A percentile compares a stretch with the other conserved stretches of the same genome.
phyloP scores from a whole-genome alignment of 92 coral and sea anemone species.

The Palythoa grandis region DNA sequence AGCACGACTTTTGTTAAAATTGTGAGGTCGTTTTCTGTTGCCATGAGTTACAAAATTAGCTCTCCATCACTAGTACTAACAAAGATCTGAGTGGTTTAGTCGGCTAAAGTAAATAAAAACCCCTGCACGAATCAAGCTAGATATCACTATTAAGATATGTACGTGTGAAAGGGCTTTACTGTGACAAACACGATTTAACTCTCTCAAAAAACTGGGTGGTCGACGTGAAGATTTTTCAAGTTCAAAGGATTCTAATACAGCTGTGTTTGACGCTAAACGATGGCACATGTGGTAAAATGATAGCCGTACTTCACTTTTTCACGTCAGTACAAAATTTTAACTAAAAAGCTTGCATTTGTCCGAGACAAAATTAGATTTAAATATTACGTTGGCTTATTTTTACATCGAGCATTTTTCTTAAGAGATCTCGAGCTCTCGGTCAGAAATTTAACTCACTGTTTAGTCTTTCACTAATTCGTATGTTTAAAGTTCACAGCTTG shows the following conservation, averaged over 20 bases:
- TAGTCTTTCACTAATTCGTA: background rate
- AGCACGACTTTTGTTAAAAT: background rate
- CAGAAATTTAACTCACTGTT: conserved; percentile 1
- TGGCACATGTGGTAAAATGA: conserved; percentile 26
- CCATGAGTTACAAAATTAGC: conserved; percentile 15
- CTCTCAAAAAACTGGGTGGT: conserved; percentile 25
- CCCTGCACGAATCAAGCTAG: background rate
- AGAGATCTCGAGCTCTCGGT: background rate
- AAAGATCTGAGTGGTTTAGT: background rate
- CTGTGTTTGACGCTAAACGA: conserved; percentile 2
- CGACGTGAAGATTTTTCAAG: background rate
- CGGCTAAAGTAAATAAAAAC: conserved; percentile 24
- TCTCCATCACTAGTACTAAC: background rate
- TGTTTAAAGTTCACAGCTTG: conserved; percentile 16
- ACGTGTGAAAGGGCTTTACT: background rate
- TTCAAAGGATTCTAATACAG: conserved; percentile 1
- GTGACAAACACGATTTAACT: background rate
- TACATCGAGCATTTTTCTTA: background rate
- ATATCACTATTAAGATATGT: background rate
- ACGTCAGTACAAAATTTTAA: background rate
- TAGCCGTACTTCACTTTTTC: background rate
- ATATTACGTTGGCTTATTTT: background rate
- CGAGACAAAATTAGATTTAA: background rate
- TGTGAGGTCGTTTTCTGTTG: conserved; percentile 4
- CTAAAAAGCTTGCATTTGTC: background rate